These are phyloP conservation scores for Harpagifer antarcticus DNA, from an alignment of 2,797 vertebrate genomes.

Conservation along the genomic window DNA sequence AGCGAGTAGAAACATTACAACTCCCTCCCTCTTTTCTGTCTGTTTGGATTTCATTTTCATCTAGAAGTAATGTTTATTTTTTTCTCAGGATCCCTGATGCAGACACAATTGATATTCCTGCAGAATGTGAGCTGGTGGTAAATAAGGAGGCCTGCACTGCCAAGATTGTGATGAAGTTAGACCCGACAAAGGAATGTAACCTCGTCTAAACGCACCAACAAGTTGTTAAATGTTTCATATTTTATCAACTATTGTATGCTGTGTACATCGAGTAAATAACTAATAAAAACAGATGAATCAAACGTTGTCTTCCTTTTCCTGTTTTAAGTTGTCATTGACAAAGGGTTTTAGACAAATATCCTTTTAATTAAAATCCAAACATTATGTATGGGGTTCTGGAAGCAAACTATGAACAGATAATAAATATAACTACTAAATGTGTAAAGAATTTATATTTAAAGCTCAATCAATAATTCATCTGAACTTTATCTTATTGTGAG, in stretches of 20 bases:
- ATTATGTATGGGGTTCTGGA: no score
- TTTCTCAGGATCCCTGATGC: conserved; percentile 34
- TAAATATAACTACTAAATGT: no score
- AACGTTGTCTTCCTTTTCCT: background rate
- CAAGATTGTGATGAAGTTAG: conserved; percentile 48
- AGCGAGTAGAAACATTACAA: background rate
- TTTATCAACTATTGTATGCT: background rate
- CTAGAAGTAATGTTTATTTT: background rate
- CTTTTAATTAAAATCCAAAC: no score
- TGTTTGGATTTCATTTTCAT: no score
- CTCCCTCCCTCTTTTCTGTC: no score
- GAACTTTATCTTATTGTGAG: no score
- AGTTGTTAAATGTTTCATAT: background rate
- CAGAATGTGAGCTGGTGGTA: conserved; percentile 56
- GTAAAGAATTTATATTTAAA: no score
- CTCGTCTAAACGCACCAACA: conserved; percentile 5
- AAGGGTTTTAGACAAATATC: no score
- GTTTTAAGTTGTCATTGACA: background rate
- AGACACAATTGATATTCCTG: accelerated
- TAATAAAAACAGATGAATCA: conserved; percentile 13
- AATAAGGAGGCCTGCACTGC: conserved; percentile 53
- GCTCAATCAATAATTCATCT: no score
- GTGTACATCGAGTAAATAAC: background rate
- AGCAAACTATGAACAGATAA: no score
- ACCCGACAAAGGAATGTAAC: conserved; percentile 51